phyloP scores from a whole-genome alignment of 2,888 invertebrate species.

The Desoria tigrina region DNA sequence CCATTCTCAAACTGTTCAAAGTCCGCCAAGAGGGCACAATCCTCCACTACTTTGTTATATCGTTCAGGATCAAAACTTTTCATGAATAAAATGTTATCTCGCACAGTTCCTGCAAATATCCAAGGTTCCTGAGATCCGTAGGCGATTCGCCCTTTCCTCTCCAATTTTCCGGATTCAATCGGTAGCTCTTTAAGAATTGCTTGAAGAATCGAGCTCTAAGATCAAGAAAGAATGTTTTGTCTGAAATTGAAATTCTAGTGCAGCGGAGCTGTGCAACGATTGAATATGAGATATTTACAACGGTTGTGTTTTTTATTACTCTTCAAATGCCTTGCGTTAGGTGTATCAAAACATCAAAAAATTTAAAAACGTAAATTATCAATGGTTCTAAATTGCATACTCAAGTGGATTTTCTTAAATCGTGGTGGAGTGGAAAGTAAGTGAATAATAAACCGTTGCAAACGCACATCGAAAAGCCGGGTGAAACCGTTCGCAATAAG shows the following conservation, averaged over 20 bases:
- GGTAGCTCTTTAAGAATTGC: constrained; percentile 72
- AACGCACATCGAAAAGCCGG: no score
- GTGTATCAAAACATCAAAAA: no score
- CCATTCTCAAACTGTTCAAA: constrained; percentile 74
- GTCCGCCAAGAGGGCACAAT: constrained; percentile 72
- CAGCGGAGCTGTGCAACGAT: no score
- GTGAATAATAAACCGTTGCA: no score
- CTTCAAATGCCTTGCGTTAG: no score
- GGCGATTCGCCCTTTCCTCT: constrained; percentile 63
- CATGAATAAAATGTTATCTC: constrained; percentile 38
- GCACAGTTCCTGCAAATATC: constrained; percentile 30
- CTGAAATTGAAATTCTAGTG: neutral
- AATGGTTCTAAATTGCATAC: no score
- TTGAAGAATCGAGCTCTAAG: constrained; percentile 61
- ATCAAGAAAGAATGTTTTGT: neutral
- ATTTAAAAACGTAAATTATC: no score
- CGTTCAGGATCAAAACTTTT: constrained; percentile 57
- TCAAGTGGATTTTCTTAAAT: no score
- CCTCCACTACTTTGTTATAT: constrained; percentile 69
- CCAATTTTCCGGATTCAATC: constrained; percentile 64
- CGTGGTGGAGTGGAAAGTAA: no score
- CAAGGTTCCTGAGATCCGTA: constrained; percentile 66
- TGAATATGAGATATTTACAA: no score
- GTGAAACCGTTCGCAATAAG: no score
- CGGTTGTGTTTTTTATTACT: no score